These are phyloP conservation scores for Steatornis caripensis DNA, from an alignment of 2,113 vertebrate species.

Conservation along the genomic window DNA sequence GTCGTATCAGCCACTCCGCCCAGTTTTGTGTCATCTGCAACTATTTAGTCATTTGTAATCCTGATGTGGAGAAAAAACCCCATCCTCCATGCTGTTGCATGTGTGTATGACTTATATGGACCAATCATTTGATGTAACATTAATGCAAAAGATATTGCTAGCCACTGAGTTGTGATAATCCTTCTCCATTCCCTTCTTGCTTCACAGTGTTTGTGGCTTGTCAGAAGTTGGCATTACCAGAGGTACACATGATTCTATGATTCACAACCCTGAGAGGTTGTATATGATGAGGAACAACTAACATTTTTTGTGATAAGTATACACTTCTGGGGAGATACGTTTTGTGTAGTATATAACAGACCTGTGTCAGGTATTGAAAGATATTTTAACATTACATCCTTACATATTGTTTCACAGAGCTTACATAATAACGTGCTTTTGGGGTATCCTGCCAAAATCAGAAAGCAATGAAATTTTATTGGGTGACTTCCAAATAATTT, in stretches of 20 bases:
- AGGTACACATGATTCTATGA: no score
- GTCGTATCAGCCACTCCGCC: not conserved
- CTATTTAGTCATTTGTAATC: not conserved
- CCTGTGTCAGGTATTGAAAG: not conserved
- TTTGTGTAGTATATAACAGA: not conserved
- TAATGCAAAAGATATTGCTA: not conserved
- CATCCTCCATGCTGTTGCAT: not conserved
- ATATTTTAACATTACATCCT: not conserved
- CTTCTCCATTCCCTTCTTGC: not conserved
- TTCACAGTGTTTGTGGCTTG: not conserved
- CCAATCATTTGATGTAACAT: not conserved
- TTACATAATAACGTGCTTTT: not conserved
- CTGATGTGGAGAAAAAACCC: not conserved
- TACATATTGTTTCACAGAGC: not conserved
- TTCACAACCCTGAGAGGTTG: not conserved
- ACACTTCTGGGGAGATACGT: not conserved
- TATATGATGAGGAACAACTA: not conserved
- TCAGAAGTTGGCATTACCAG: not conserved
- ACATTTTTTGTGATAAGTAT: not conserved
- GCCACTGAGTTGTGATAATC: not conserved
- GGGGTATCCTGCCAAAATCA: not conserved
- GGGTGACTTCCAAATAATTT: not conserved
- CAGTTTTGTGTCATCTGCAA: not conserved
- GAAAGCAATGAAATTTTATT: not conserved
- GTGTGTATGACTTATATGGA: not conserved